Conservation (phyloP, 1,140 invertebrate genomes). For the Coenobita brevimanus region DNA sequence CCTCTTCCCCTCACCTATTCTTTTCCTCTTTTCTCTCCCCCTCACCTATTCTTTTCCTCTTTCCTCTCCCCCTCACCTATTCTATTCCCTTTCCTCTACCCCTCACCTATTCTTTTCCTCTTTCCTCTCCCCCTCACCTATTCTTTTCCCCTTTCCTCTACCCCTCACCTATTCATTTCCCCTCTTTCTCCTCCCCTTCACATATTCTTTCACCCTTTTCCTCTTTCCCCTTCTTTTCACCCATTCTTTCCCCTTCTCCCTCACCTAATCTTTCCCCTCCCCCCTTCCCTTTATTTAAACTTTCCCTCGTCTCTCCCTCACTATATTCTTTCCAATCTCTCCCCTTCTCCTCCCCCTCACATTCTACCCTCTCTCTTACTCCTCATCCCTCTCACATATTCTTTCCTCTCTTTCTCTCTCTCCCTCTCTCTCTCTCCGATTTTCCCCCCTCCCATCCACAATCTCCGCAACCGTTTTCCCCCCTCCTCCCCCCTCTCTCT, state of each 20-base stretch:
- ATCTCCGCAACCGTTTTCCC: conserved; percentile 33
- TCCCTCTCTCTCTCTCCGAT: background rate
- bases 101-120: background rate
- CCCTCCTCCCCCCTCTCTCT: background rate
- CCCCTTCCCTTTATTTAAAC: background rate
- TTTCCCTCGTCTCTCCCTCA: background rate
- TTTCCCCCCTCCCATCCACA: conserved; percentile 14
- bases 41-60: too few species aligned
- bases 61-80: too few species aligned
- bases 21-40: too few species aligned
- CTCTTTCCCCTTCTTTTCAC: background rate
- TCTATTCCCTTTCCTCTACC: too few species aligned
- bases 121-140: background rate
- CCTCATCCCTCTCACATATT: background rate
- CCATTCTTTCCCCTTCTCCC: background rate
- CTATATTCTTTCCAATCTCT: background rate
- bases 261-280: background rate
- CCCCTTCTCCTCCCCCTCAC: background rate
- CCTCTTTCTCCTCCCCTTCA: background rate
- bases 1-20: too few species aligned
- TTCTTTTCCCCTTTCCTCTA: background rate
- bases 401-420: background rate
- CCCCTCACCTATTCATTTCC: background rate
- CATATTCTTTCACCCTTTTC: background rate
- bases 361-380: background rate